Conservation (phyloP, 2,888 invertebrate genomes). For the Schizaphis graminum region DNA sequence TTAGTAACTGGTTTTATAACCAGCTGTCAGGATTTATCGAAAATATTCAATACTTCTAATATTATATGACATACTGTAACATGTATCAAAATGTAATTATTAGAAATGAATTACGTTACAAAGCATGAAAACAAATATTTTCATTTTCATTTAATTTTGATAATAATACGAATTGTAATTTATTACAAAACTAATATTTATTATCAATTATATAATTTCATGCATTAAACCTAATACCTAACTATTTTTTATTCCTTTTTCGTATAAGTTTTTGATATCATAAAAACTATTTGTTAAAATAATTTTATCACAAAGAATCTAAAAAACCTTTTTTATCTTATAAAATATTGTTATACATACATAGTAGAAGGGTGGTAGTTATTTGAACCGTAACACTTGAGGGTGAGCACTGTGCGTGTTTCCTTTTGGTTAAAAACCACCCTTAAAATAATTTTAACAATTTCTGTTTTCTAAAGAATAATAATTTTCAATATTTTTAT, state of each 20-base stretch:
- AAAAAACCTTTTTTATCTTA: conserved; percentile 17
- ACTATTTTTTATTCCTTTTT: background rate
- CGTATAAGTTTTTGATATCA: background rate
- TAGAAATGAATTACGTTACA: background rate
- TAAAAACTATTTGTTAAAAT: background rate
- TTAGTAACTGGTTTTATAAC: conserved; percentile 50
- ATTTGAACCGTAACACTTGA: conserved; percentile 59
- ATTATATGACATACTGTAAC: conserved; percentile 13
- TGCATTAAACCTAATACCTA: background rate
- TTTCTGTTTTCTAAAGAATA: background rate
- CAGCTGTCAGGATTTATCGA: conserved; percentile 36
- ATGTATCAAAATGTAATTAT: conserved; percentile 27
- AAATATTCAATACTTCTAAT: conserved; percentile 52
- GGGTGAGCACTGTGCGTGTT: conserved; percentile 63
- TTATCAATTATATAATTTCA: background rate
- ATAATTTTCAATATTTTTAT: conserved; percentile 25
- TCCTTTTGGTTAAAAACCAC: conserved; percentile 49
- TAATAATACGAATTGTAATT: background rate
- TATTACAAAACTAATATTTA: background rate
- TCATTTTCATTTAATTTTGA: background rate
- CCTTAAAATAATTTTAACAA: conserved; percentile 10
- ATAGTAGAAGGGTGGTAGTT: conserved; percentile 42
- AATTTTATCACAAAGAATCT: conserved; percentile 27
- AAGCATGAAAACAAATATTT: conserved; percentile 13
- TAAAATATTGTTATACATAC: conserved; percentile 4